Evolutionary conservation across 1,140 invertebrate genomes (phyloP).

Genomic region (Drosophila miranda): DNA sequence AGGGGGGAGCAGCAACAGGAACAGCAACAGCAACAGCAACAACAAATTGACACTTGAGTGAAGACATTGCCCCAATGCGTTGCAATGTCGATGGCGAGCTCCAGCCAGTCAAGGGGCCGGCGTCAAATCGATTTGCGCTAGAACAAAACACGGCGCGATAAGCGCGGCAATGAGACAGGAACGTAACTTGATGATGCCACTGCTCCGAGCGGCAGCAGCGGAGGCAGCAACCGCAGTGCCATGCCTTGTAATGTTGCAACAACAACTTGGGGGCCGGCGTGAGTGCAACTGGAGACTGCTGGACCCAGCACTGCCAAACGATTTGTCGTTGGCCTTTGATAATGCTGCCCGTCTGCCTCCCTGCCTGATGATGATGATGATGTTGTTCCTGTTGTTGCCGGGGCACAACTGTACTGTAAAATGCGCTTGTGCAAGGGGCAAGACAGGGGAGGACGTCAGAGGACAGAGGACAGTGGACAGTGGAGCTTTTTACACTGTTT

Average conservation of each 20-base stretch:
- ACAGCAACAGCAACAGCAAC: conserved; percentile 21
- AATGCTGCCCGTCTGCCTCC: conserved; percentile 40
- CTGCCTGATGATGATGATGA: neutral
- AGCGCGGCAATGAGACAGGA: conserved; percentile 52
- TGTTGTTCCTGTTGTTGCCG: conserved; percentile 14
- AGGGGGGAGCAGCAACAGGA: neutral
- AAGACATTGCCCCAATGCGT: conserved; percentile 38
- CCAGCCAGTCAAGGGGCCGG: conserved; percentile 42
- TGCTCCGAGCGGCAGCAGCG: conserved; percentile 3
- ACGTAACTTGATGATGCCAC: conserved; percentile 56
- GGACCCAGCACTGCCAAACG: conserved; percentile 31
- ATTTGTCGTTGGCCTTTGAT: conserved; percentile 63
- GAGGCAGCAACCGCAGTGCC: conserved; percentile 20
- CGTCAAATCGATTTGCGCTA: conserved; percentile 67
- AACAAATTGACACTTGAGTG: conserved; percentile 66
- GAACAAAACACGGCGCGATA: conserved; percentile 61
- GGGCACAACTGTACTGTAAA: conserved; percentile 54
- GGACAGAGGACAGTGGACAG: conserved; percentile 12
- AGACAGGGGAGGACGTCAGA: conserved; percentile 7
- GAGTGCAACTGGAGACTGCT: conserved; percentile 14
- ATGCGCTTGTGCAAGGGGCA: conserved; percentile 44
- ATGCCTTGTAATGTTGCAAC: conserved; percentile 26
- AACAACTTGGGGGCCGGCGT: conserved; percentile 4
- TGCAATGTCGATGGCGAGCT: conserved; percentile 23
- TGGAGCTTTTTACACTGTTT: neutral